A percentile compares a stretch with the other conserved stretches of the same genome.
Conservation (phyloP, 2,797 vertebrate genomes). For the Pangasius macronema region DNA sequence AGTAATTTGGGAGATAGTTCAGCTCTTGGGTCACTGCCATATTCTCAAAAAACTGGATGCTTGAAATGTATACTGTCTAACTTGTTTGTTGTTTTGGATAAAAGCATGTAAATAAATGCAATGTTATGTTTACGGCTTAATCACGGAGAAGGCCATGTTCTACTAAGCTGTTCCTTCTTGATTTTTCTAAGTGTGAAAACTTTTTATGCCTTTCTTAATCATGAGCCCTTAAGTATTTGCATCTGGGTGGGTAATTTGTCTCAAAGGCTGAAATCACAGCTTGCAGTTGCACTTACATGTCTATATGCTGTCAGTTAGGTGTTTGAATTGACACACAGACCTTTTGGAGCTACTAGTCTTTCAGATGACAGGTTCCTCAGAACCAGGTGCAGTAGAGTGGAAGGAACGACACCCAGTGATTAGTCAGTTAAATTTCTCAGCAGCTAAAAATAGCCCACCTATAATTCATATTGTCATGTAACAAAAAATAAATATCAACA, state of each 20-base stretch:
- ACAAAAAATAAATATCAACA: background rate
- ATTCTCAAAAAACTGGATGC: background rate
- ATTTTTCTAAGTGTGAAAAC: background rate
- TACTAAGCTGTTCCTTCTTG: background rate
- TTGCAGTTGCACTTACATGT: constrained; percentile 68
- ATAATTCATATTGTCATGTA: constrained; percentile 14
- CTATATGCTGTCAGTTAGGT: constrained; percentile 60
- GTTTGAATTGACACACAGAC: constrained; percentile 50
- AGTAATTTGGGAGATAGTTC: background rate
- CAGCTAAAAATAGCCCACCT: constrained; percentile 28
- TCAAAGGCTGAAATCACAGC: constrained; percentile 41
- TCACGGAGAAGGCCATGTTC: background rate
- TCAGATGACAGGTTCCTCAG: constrained; percentile 47
- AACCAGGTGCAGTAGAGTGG: constrained; percentile 48
- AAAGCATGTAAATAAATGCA: background rate
- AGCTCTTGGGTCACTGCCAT: background rate
- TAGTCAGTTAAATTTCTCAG: constrained; percentile 50
- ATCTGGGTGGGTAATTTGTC: constrained; percentile 22
- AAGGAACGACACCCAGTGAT: constrained; percentile 36
- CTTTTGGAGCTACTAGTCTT: constrained; percentile 43
- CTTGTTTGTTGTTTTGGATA: background rate
- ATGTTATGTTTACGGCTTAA: background rate
- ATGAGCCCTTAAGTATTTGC: background rate
- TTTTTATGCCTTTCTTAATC: background rate
- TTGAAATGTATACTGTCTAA: background rate